Conservation (phyloP, 2,797 vertebrate genomes). For the Platyrinchus mystaceus region DNA sequence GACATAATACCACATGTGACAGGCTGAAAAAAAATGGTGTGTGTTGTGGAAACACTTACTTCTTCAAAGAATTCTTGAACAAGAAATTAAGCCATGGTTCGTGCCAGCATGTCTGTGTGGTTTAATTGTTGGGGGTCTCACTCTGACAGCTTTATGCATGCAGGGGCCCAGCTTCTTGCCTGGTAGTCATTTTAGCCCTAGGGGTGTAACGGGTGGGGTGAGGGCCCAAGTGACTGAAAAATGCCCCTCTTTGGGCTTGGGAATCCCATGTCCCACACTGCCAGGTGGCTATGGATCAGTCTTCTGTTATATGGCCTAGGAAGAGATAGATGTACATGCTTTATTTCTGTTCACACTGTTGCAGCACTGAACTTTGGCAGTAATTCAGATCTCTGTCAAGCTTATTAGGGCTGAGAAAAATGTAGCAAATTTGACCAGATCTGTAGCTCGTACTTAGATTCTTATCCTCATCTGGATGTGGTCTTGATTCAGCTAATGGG, state of each 20-base stretch:
- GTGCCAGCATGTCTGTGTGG: background rate
- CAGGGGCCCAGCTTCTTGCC: background rate
- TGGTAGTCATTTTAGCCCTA: background rate
- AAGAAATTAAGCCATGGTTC: background rate
- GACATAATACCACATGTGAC: background rate
- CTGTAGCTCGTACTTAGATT: background rate
- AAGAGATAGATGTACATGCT: background rate
- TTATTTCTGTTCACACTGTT: background rate
- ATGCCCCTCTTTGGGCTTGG: background rate
- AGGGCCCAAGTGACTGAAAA: background rate
- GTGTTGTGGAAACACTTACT: constrained; percentile 26
- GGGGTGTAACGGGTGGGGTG: background rate
- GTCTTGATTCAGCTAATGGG: constrained; percentile 2
- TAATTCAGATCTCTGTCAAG: background rate
- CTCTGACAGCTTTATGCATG: background rate
- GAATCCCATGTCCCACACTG: background rate
- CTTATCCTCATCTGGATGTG: constrained; percentile 5
- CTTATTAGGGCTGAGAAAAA: background rate
- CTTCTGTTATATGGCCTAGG: background rate
- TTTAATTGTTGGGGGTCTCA: constrained; percentile 18
- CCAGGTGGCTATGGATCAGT: background rate
- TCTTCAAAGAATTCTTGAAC: constrained; percentile 51
- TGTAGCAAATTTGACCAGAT: background rate
- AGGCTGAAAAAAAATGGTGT: constrained; percentile 36
- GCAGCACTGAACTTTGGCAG: background rate